A percentile compares a stretch with the other conserved stretches of the same genome.
These are phyloP conservation scores for Centropristis striata DNA, from an alignment of 2,113 vertebrate species.

Conservation along the genomic window DNA sequence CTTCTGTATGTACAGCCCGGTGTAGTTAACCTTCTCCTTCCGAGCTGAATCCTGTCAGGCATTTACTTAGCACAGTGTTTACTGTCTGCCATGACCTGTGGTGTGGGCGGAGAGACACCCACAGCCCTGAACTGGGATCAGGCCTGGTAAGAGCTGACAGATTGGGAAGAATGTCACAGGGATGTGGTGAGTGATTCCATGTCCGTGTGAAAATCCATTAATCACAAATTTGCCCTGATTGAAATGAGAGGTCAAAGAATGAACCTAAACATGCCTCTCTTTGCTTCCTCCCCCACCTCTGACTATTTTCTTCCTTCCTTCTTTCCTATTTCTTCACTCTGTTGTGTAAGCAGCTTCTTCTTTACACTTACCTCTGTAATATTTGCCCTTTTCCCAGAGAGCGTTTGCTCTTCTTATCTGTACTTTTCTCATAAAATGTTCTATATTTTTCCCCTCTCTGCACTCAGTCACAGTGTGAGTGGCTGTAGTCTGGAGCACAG, in stretches of 20 bases:
- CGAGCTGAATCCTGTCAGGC: conserved; percentile 25
- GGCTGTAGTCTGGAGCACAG: conserved; percentile 54
- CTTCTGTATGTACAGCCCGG: conserved; percentile 9
- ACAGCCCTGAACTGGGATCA: conserved; percentile 46
- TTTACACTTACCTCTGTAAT: conserved; percentile 26
- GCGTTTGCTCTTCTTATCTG: conserved; percentile 58
- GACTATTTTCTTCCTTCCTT: not conserved
- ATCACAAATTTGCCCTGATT: conserved; percentile 72
- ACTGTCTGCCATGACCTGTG: conserved; percentile 52
- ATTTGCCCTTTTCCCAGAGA: conserved; percentile 26
- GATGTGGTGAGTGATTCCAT: conserved; percentile 68
- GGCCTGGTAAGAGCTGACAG: conserved; percentile 28
- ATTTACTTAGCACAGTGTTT: conserved; percentile 65
- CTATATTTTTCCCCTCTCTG: conserved; percentile 31
- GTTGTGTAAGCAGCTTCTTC: conserved; percentile 25
- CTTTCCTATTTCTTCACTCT: conserved; percentile 20
- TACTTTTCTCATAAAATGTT: conserved; percentile 39
- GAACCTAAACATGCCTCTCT: conserved; percentile 26
- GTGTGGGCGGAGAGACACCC: conserved; percentile 38
- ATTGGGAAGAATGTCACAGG: conserved; percentile 75
- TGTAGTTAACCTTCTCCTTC: conserved; percentile 21
- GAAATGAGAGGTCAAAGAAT: conserved; percentile 62
- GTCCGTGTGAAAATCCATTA: conserved; percentile 78
- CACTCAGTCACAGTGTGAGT: conserved; percentile 52
- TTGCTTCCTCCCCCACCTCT: not conserved